Evolutionary conservation across 2,113 vertebrate genomes (phyloP).

Genomic region (Puffinus mauretanicus): DNA sequence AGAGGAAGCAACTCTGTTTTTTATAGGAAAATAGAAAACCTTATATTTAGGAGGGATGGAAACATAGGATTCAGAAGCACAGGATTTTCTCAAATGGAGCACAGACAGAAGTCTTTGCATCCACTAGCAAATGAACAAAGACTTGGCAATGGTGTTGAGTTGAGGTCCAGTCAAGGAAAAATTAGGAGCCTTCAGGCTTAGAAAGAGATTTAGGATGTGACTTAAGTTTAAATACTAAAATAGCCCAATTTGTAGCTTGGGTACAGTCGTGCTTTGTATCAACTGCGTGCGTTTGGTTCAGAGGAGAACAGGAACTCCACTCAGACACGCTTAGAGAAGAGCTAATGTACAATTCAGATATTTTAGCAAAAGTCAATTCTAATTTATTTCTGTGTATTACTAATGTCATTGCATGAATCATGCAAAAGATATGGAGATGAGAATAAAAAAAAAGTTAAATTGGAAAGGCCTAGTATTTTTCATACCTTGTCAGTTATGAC

Average conservation of each 20-base stretch:
- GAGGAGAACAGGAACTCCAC: background rate
- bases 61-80: background rate
- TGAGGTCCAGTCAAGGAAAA: background rate
- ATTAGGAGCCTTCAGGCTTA: background rate
- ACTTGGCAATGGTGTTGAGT: background rate
- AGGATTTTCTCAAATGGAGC: background rate
- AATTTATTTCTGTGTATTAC: conserved; percentile 23
- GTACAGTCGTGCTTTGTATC: background rate
- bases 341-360: background rate
- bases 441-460: background rate
- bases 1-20: background rate
- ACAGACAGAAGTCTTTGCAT: background rate
- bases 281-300: accelerated
- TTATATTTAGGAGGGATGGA: background rate
- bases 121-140: background rate
- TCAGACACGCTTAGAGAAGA: background rate
- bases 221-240: background rate
- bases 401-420: conserved; percentile 44
- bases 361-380: background rate
- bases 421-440: conserved; percentile 34
- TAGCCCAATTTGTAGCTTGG: background rate
- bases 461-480: conserved; percentile 50
- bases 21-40: background rate
- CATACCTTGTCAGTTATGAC: conserved; percentile 56
- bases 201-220: background rate